phyloP scores from a whole-genome alignment of 2,888 invertebrate species.

The Gisinianus flammeolus region DNA sequence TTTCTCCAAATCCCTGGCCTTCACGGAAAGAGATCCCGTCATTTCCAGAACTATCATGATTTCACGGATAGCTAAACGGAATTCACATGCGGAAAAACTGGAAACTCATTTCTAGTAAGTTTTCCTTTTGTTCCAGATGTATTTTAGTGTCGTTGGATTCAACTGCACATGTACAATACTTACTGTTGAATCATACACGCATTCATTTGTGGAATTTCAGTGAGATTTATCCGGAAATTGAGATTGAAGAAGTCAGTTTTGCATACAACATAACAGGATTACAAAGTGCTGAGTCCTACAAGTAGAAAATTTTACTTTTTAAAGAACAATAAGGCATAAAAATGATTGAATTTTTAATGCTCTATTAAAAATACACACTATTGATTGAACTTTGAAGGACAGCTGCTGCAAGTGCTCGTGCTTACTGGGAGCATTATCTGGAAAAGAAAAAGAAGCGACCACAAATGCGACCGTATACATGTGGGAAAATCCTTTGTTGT shows the following conservation, averaged over 20 bases:
- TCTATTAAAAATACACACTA: too few species aligned
- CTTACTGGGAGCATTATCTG: conserved; percentile 80
- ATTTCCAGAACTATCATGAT: conserved; percentile 80
- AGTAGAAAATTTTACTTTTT: too few species aligned
- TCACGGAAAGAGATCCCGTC: conserved; percentile 63
- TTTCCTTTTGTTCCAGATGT: too few species aligned
- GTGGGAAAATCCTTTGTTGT: conserved; percentile 72
- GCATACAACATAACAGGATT: conserved; percentile 86
- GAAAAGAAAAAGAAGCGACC: conserved; percentile 73
- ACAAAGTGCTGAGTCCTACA: conserved; percentile 75
- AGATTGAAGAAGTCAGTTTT: conserved; percentile 83
- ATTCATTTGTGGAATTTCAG: conserved; percentile 66
- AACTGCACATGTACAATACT: too few species aligned
- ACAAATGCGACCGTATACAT: conserved; percentile 73
- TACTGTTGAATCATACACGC: too few species aligned
- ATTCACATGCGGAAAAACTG: conserved; percentile 72
- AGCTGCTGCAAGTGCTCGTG: conserved; percentile 76
- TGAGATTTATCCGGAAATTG: conserved; percentile 85
- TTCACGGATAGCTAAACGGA: conserved; percentile 75
- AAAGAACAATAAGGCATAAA: too few species aligned
- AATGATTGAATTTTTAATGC: background rate
- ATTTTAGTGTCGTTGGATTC: too few species aligned
- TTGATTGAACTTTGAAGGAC: too few species aligned
- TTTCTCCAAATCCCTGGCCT: conserved; percentile 67
- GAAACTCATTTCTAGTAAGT: conserved; percentile 70